A percentile compares a stretch with the other conserved stretches of the same genome.
phyloP scores from a whole-genome alignment of 2,888 invertebrate species.

The Notodonta ziczac region DNA sequence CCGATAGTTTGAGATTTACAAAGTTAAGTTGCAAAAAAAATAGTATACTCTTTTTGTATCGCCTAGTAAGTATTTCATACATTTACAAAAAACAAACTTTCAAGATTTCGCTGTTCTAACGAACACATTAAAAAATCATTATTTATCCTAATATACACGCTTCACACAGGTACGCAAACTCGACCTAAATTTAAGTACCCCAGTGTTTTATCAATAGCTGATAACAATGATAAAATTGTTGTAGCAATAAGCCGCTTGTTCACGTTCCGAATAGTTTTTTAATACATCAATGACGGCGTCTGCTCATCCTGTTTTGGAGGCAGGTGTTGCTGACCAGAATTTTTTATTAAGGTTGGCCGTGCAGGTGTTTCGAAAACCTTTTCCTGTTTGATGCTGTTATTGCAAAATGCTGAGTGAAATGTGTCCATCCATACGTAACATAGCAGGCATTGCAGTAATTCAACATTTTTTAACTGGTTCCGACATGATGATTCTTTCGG shows the following conservation, averaged over 20 bases:
- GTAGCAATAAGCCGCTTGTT: constrained; percentile 48
- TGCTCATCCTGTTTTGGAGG: constrained; percentile 30
- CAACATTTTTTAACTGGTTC: no score
- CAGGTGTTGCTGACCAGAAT: constrained; percentile 53
- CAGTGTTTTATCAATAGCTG: constrained; percentile 72
- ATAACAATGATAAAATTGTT: constrained; percentile 80
- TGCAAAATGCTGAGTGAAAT: not conserved
- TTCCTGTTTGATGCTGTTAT: constrained; percentile 14
- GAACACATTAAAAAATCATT: not conserved
- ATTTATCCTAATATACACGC: constrained; percentile 17
- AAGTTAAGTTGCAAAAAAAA: no score
- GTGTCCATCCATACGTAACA: not conserved
- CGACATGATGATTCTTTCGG: no score
- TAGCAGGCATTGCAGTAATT: not conserved
- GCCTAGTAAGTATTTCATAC: no score
- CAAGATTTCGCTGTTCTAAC: no score
- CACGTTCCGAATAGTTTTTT: constrained; percentile 33
- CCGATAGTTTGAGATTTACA: no score
- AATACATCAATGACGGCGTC: constrained; percentile 16
- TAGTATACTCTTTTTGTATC: no score
- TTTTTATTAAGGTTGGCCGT: constrained; percentile 26
- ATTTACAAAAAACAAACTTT: no score
- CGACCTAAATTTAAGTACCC: constrained; percentile 76
- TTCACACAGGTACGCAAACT: constrained; percentile 53
- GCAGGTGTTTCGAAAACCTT: constrained; percentile 54